Conservation (phyloP, 2,888 invertebrate genomes). For the Drosophila rellima region DNA sequence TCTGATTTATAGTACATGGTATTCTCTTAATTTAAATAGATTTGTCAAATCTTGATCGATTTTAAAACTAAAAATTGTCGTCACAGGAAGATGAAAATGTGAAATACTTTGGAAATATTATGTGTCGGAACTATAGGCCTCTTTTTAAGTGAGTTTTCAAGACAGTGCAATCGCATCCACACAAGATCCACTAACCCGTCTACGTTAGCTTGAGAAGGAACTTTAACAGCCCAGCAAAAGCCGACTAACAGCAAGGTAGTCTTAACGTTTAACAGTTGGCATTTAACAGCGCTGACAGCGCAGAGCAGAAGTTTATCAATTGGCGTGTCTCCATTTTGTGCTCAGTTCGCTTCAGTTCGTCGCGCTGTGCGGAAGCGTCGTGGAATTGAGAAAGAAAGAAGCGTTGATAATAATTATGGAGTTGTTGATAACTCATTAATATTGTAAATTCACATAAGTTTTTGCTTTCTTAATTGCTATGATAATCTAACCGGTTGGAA, state of each 20-base stretch:
- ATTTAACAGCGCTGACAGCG: constrained; percentile 7
- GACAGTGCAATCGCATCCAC: background rate
- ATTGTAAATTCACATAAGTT: constrained; percentile 27
- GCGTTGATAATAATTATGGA: constrained; percentile 18
- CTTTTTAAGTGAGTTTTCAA: no score
- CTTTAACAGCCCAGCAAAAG: constrained; percentile 5
- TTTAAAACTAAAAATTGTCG: no score
- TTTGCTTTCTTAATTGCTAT: constrained; percentile 48
- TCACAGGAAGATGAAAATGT: no score
- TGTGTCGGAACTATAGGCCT: no score
- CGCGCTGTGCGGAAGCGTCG: constrained; percentile 24
- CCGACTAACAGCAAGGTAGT: constrained; percentile 15
- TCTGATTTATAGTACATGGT: no score
- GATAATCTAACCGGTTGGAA: constrained; percentile 55
- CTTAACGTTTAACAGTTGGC: constrained; percentile 4
- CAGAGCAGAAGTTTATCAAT: constrained; percentile 25
- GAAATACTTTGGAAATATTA: no score
- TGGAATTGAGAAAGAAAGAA: constrained; percentile 22
- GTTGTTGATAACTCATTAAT: constrained; percentile 48
- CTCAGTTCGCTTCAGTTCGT: constrained; percentile 42
- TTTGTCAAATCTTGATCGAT: no score
- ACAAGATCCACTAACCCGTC: background rate
- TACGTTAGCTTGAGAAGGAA: background rate
- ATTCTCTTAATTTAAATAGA: no score
- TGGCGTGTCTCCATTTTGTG: constrained; percentile 13